phyloP scores from a whole-genome alignment of 2,113 vertebrate genomes.

The Abramis brama region DNA sequence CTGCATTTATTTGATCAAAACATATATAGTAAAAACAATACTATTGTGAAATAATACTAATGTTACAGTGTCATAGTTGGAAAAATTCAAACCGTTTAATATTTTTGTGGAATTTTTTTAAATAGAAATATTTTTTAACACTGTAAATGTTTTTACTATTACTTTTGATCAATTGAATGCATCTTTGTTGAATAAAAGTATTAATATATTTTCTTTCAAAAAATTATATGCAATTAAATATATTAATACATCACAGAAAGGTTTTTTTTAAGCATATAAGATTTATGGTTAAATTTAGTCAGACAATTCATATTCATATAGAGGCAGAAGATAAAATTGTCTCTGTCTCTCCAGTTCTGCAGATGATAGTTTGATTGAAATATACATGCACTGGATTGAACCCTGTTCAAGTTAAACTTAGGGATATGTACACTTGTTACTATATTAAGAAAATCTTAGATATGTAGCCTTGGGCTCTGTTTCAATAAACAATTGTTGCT shows the following conservation, averaged over 20 bases:
- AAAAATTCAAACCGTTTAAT: neutral
- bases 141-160: neutral
- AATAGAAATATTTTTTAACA: neutral
- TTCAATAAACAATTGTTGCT: constrained; percentile 3
- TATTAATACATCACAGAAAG: neutral
- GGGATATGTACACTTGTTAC: neutral
- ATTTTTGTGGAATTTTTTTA: neutral
- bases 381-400: neutral
- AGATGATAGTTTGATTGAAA: neutral
- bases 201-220: neutral
- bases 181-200: neutral
- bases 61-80: too few relatives aligned
- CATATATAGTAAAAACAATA: neutral
- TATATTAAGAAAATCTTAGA: neutral
- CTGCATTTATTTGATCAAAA: constrained; percentile 1
- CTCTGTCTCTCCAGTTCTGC: neutral
- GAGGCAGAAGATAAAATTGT: neutral
- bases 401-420: neutral
- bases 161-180: neutral
- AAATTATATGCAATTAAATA: neutral
- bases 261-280: neutral
- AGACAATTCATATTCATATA: neutral
- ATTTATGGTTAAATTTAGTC: neutral
- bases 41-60: neutral
- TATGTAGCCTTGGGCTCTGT: constrained; percentile 18